Percentiles rank a stretch among this genome's conserved stretches.
Conservation (phyloP, 1,140 invertebrate species). For the Caligus rogercresseyi region DNA sequence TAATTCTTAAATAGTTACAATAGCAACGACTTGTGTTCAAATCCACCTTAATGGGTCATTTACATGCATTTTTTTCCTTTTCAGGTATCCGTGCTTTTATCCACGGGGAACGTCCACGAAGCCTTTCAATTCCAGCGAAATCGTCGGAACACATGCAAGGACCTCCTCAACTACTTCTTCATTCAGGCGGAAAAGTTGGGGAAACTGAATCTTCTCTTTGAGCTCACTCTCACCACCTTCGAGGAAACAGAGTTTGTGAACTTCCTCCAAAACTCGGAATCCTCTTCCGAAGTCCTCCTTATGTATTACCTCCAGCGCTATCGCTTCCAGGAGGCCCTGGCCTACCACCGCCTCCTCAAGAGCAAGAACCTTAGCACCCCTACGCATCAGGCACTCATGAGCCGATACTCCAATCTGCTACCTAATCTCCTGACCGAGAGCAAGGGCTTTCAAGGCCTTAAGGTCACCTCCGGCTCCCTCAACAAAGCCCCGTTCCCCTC, state of each 20-base stretch:
- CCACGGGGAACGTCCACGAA: constrained; percentile 37
- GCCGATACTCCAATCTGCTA: constrained; percentile 28
- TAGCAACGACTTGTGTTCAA: no score
- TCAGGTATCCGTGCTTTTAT: constrained; percentile 36
- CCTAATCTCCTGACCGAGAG: constrained; percentile 21
- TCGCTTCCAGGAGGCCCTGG: constrained; percentile 30
- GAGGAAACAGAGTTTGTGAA: constrained; percentile 38
- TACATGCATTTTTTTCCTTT: no score
- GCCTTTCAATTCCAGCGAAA: constrained; percentile 38
- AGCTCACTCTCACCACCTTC: constrained; percentile 33
- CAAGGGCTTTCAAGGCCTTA: not conserved
- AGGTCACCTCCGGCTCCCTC: not conserved
- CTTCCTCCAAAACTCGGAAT: constrained; percentile 34
- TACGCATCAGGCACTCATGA: constrained; percentile 30
- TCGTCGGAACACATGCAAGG: constrained; percentile 28
- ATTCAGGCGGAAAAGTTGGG: constrained; percentile 31
- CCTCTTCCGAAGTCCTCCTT: constrained; percentile 33
- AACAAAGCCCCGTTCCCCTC: not conserved
- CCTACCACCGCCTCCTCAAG: constrained; percentile 29
- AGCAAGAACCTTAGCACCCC: constrained; percentile 26
- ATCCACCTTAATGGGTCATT: no score
- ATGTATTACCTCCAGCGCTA: constrained; percentile 33
- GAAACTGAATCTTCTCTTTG: constrained; percentile 36
- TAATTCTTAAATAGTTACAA: no score
- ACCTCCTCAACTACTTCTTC: constrained; percentile 32